phyloP scores from a whole-genome alignment of 2,888 invertebrate genomes.

The Tricholauxania praeusta region DNA sequence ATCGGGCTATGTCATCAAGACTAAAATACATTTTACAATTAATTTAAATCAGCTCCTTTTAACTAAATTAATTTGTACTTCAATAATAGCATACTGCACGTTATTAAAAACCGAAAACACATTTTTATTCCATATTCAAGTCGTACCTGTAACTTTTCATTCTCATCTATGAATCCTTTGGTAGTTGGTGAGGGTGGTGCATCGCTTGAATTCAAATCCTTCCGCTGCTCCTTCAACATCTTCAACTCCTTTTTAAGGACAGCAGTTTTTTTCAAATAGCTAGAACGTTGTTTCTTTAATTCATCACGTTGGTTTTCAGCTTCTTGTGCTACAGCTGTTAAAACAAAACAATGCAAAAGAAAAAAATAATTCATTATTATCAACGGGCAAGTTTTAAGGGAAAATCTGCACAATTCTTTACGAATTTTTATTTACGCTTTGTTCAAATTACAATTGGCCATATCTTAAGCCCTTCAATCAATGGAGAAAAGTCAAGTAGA shows the following conservation, averaged over 20 bases:
- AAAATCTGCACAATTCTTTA: slow-evolving; percentile 49
- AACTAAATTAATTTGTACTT: slow-evolving; percentile 29
- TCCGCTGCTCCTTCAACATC: slow-evolving; percentile 81
- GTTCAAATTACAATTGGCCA: slow-evolving; percentile 51
- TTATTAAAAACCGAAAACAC: background rate
- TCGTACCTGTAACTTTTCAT: slow-evolving; percentile 85
- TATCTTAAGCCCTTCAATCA: slow-evolving; percentile 28
- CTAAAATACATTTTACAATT: too few species aligned
- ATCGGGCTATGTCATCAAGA: too few species aligned
- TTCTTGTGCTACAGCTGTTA: slow-evolving; percentile 81
- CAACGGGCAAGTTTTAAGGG: slow-evolving; percentile 3
- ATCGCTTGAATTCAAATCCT: slow-evolving; percentile 75
- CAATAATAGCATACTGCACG: background rate
- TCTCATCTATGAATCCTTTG: slow-evolving; percentile 83
- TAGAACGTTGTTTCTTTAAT: slow-evolving; percentile 82
- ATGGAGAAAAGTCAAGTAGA: slow-evolving; percentile 37
- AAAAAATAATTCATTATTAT: slow-evolving; percentile 5
- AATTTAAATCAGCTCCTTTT: background rate
- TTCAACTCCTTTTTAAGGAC: slow-evolving; percentile 83
- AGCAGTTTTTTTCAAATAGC: slow-evolving; percentile 81
- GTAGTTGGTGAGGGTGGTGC: slow-evolving; percentile 80
- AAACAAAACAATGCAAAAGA: slow-evolving; percentile 22
- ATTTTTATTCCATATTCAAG: background rate
- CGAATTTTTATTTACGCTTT: slow-evolving; percentile 57
- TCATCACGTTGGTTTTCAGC: slow-evolving; percentile 86